Evolutionary conservation across 2,888 invertebrate species (phyloP), one percentile per base, ranked within the genome.

Genomic region (Melinopterus prodromus): DNA sequence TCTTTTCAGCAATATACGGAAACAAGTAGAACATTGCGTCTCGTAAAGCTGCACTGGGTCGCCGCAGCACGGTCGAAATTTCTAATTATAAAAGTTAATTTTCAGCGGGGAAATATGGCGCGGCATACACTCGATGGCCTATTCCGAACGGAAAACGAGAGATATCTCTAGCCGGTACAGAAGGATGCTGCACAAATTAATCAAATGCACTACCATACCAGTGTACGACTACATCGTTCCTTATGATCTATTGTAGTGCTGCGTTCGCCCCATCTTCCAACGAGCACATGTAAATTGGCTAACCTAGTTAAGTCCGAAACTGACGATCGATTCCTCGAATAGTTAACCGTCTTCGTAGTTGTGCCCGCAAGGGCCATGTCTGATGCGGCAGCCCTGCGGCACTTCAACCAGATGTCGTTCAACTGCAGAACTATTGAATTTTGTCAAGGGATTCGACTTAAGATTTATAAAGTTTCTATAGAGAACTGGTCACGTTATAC

Each of bases 101-200:
- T 26, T 3, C 26, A 26, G 26, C 26, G 26, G 26, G 26, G 26
- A 26, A 26, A 26, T 26, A 26, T 26, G 26, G 26, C 3, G 26
- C 26, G 26, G 26, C 26, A 3, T 26, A 26, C 26, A 26, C 26
- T 26, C 26, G 26, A 26, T 26, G 26, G 2, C 26, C 26, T 26
- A 26, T 26, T 26, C 26, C 26, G 26, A 26, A 26, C 26, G 26
- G 26, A 26, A 26, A 26, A 26, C 26, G 26, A 26, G 26, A 26
- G 26, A 26, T 26, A 26, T 53, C 53, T 53, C 53, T 4, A 53
- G 53, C 26, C 26, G 53, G 12, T 12, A 53, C 53, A 9, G 53
- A 53, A 53, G 53, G 53, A 53, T 53, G 53, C 53, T 53, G 53
- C 53, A 53, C 53, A 53, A 53, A 53, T 53, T 53, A 53, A 53